Evolutionary conservation across 2,888 invertebrate genomes (phyloP).

Genomic region (Atrina japonica): DNA sequence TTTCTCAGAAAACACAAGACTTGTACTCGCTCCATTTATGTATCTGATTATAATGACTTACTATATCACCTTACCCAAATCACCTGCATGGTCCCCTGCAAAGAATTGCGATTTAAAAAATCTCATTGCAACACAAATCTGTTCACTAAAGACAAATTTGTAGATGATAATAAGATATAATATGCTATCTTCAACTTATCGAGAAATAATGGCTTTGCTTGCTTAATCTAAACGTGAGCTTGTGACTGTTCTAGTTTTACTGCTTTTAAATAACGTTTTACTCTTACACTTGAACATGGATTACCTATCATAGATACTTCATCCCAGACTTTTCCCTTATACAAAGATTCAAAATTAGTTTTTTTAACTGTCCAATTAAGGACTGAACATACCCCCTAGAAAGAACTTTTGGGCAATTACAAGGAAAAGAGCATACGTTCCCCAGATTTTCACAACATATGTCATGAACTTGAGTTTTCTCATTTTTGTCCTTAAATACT

Average conservation of each 20-base stretch:
- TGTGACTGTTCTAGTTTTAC: slow-evolving; percentile 29
- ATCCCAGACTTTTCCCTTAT: slow-evolving; percentile 26
- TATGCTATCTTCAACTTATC: slow-evolving; percentile 4
- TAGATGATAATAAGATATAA: too few relatives aligned
- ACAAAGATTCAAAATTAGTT: slow-evolving; percentile 11
- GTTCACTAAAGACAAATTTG: too few relatives aligned
- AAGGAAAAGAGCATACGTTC: not conserved
- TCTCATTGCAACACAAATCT: too few relatives aligned
- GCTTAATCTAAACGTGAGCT: slow-evolving; percentile 11
- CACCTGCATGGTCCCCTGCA: too few relatives aligned
- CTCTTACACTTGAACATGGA: slow-evolving; percentile 12
- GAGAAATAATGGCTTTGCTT: slow-evolving; percentile 29
- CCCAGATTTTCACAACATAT: slow-evolving; percentile 2
- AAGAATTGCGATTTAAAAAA: too few relatives aligned
- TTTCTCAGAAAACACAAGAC: too few relatives aligned
- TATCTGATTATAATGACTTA: too few relatives aligned
- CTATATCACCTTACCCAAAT: too few relatives aligned
- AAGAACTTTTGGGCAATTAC: slow-evolving; percentile 15
- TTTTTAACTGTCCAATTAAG: too few relatives aligned
- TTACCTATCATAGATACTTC: too few relatives aligned
- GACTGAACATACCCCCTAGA: slow-evolving; percentile 10
- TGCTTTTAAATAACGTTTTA: slow-evolving; percentile 26
- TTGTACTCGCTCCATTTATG: too few relatives aligned
- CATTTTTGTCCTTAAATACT: slow-evolving; percentile 13
- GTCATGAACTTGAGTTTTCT: slow-evolving; percentile 19